These are phyloP conservation scores for Lagenorhynchus albirostris DNA, from an alignment of 2,113 vertebrate species.

Conservation along the genomic window DNA sequence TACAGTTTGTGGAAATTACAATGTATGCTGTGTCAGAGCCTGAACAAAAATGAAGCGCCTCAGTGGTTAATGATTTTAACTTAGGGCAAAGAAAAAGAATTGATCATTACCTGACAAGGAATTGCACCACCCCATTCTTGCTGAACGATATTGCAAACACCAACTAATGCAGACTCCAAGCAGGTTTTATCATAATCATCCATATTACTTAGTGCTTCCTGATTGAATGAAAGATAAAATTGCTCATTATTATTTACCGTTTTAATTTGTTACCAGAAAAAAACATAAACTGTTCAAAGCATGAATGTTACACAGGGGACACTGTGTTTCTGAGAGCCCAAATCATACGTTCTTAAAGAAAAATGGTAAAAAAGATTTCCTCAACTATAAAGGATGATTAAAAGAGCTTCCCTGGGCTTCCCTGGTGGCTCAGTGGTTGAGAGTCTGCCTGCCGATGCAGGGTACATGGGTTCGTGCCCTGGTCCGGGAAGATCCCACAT, in stretches of 20 bases:
- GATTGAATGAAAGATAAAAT: conserved; percentile 65
- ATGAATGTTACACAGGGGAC: background rate
- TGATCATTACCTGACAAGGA: conserved; percentile 92
- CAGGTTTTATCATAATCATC: conserved; percentile 99
- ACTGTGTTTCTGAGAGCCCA: background rate
- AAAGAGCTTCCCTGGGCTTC: background rate
- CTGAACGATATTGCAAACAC: conserved; percentile 94
- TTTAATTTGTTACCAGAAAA: conserved; percentile 29
- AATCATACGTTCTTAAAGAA: background rate
- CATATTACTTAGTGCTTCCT: conserved; percentile 95
- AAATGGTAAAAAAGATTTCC: background rate
- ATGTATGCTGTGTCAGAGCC: background rate
- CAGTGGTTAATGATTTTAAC: background rate
- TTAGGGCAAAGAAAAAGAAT: background rate
- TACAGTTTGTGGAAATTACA: conserved; percentile 20
- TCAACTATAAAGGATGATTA: background rate
- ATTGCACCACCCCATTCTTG: conserved; percentile 96
- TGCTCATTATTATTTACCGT: background rate
- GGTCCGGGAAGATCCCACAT: no score
- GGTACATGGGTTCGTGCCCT: no score
- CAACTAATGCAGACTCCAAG: conserved; percentile 91
- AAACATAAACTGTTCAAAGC: conserved; percentile 30
- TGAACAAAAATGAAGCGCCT: conserved; percentile 19
- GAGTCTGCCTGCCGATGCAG: no score
- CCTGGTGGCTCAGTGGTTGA: no score